Percentiles rank a stretch among this genome's conserved stretches.
These are phyloP conservation scores for Cantharis lateralis DNA, from an alignment of 2,888 invertebrate species.

Conservation along the genomic window DNA sequence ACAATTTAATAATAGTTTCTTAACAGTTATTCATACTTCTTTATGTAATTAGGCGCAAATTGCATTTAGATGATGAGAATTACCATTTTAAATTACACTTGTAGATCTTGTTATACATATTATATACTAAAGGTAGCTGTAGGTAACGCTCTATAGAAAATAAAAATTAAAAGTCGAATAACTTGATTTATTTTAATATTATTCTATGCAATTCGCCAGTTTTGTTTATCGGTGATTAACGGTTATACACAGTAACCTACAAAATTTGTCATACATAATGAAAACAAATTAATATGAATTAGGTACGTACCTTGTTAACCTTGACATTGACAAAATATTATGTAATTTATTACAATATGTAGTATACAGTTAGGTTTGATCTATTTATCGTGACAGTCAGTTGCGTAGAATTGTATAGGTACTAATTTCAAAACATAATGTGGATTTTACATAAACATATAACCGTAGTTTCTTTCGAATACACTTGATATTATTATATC, in stretches of 20 bases:
- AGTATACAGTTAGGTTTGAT: neutral
- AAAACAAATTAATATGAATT: neutral
- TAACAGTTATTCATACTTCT: neutral
- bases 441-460: slow-evolving; percentile 17
- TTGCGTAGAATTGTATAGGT: neutral
- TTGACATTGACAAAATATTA: neutral
- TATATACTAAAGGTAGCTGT: neutral
- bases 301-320: neutral
- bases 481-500: slow-evolving; percentile 4
- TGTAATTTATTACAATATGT: neutral
- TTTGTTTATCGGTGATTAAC: neutral
- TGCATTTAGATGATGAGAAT: neutral
- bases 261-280: neutral
- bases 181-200: neutral
- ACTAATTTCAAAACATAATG: neutral
- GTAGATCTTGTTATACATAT: neutral
- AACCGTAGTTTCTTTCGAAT: slow-evolving; percentile 22
- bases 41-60: neutral
- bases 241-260: neutral
- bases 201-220: neutral
- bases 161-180: neutral
- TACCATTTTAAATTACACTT: neutral
- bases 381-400: neutral
- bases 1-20: neutral
- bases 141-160: neutral